These are phyloP conservation scores for Neodontobutis hainanensis DNA, from an alignment of 2,113 vertebrate genomes.

Conservation along the genomic window DNA sequence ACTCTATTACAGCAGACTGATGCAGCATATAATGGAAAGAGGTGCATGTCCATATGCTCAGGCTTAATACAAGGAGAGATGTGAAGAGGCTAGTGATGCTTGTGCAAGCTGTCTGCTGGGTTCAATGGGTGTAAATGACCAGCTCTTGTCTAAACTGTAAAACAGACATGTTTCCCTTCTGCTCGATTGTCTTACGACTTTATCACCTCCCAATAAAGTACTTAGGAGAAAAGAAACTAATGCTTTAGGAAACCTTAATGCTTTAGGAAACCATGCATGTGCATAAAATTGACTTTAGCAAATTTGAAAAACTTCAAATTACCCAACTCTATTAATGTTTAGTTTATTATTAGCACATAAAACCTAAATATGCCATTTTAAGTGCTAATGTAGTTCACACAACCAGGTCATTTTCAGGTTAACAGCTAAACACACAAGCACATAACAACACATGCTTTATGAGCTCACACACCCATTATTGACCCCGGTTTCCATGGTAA, in stretches of 20 bases:
- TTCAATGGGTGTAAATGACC: slow-evolving; percentile 2
- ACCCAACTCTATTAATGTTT: neutral
- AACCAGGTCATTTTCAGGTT: neutral
- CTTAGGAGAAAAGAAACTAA: slow-evolving; percentile 17
- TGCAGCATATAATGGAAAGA: slow-evolving; percentile 11
- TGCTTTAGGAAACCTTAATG: neutral
- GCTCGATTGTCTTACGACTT: slow-evolving; percentile 5
- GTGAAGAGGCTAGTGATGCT: slow-evolving; percentile 9
- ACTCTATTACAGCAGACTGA: neutral
- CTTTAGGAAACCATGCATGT: neutral
- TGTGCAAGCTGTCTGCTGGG: slow-evolving; percentile 2
- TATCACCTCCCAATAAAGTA: slow-evolving; percentile 28
- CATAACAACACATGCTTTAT: slow-evolving; percentile 11
- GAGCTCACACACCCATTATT: neutral
- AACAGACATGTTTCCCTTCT: slow-evolving; percentile 23
- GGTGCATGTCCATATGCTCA: neutral
- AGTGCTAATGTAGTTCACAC: neutral
- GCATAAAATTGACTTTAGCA: neutral
- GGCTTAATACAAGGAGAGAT: neutral
- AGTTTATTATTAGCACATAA: neutral
- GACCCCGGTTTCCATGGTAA: slow-evolving; percentile 26
- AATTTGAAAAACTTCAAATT: neutral
- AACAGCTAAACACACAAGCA: neutral
- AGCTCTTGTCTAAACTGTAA: slow-evolving; percentile 8
- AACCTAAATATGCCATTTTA: neutral